A percentile compares a stretch with the other conserved stretches of the same genome.
Conservation (phyloP, 2,113 vertebrate genomes). For the Pluvialis apricaria region DNA sequence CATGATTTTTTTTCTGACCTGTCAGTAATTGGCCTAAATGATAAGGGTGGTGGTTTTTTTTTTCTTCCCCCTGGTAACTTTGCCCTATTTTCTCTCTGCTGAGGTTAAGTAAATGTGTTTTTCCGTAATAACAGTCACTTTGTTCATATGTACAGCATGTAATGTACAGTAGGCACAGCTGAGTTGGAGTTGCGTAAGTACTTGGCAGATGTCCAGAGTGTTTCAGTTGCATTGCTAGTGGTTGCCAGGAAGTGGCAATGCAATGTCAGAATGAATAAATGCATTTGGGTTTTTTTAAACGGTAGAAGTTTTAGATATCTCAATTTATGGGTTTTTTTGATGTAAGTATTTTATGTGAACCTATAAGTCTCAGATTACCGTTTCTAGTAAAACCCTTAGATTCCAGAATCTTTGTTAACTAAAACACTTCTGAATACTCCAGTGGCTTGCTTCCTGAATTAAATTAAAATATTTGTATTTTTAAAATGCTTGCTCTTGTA, state of each 20-base stretch:
- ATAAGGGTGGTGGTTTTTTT: no score
- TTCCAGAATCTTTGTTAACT: background rate
- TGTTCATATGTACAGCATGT: background rate
- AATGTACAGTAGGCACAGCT: background rate
- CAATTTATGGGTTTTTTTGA: background rate
- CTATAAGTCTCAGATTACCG: background rate
- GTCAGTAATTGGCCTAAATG: background rate
- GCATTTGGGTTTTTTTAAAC: background rate
- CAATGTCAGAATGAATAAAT: background rate
- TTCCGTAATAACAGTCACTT: background rate
- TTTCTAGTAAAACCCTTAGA: background rate
- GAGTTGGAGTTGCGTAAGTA: constrained; percentile 5
- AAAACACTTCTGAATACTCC: background rate
- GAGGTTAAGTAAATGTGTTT: background rate
- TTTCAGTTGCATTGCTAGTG: background rate
- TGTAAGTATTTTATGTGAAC: background rate
- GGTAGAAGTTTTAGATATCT: background rate
- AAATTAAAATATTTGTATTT: background rate
- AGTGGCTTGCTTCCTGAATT: background rate
- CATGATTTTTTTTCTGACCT: background rate
- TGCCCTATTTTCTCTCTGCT: background rate
- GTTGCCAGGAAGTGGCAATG: constrained; percentile 11
- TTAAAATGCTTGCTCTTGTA: background rate
- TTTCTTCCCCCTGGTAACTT: background rate
- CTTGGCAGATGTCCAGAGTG: background rate